Base-by-base conservation (phyloP, 1,140 invertebrate genomes). In the Ylistrum balloti region DNA sequence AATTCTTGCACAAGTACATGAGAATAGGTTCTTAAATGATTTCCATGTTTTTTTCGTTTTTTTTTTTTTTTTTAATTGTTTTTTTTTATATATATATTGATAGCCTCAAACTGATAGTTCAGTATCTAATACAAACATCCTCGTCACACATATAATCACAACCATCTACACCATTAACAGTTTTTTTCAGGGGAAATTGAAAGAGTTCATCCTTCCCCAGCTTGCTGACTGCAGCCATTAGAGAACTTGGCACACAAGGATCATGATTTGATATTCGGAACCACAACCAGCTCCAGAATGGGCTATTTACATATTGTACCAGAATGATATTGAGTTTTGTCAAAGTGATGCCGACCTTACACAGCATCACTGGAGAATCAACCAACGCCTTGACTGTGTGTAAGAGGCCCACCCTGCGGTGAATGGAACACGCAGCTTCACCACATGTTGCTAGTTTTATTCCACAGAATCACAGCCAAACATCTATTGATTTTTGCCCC, bases 251-350 rank as follows among this genome's bases (percentile, higher is more conserved):
- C 56, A 74, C 56, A 74, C 56, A 28, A 74, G 56, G 7, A 74
- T 28, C 56, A n/a, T 28, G n/a, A 74, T 74, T 74, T 74, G 56
- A 74, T 74, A 74, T 74, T 74, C 56, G 56, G 56, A 22, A 74
- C 56, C 56, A 74, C 56, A 9, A 74, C 56, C 56, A 74, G 9
- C 56, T 74, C 56, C 56, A 74, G 56, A n/a, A 74, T 74, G 56
- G 56, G 56, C 56, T 28, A 74, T 74, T 74, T 74, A 74, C 56
- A 74, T 74, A 74, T 74, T 28, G 56, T 74, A 74, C 56, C n/a
- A 74, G 56, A 17, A 74, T 28, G 56, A 74, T 74, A 74, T 74
- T 74, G 56, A 74, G 56, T 74, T 74, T 74, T 74, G 56, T 74
- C 56, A 74, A n/a, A 28, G 56, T n/a, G 17, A n/a, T 74, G 22